Evolutionary conservation across 2,113 vertebrate genomes (phyloP), one percentile per base, ranked within the genome.

Genomic region (Merops nubicus): DNA sequence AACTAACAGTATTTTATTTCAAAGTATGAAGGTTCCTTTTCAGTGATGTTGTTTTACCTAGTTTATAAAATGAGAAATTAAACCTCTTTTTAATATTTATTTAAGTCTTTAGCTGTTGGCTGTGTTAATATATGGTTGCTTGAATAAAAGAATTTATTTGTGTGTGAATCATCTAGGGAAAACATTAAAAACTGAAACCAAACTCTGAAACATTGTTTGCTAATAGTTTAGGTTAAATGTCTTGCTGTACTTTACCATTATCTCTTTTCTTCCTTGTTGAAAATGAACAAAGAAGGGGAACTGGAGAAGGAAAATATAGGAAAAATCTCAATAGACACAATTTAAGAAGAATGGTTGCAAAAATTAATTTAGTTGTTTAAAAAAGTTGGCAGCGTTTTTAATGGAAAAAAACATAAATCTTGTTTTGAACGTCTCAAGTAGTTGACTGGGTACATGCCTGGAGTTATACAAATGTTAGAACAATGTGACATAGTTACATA

Each of bases 91-190:
- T 67, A 83, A 21, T 60, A 74, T 78, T 85, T 77, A 51, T 70
- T 82, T 84, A 63, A 88, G 45, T 73, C 38, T 3, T 50, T 60
- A 70, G 23, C 18, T 80, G 11, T 50, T 88, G 68, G 14, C 34
- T 88, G 2, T 69, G 14, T 50, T 84, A 70, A 57, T 23, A 56
- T 59, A 77, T 22, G 40, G 9, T 21, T 86, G 16, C 42, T 60
- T 40, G 43, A 93, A 78, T 47, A 83, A 85, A 85, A 86, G n/a
- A 67, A 84, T 80, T 68, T 65, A 85, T 89, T 91, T 88, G 38
- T 91, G 21, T 48, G 31, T 47, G 33, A 88, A 84, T 91, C 56
- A 60, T 42, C 33, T 31, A 57, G 21, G 21, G 64, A 85, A 93
- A 84, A 81, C 17, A 62, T 9, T 57, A 89, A 86, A 88, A 57